These are phyloP conservation scores for Galaxias olidus DNA, from an alignment of 2,797 vertebrate genomes.

Conservation along the genomic window DNA sequence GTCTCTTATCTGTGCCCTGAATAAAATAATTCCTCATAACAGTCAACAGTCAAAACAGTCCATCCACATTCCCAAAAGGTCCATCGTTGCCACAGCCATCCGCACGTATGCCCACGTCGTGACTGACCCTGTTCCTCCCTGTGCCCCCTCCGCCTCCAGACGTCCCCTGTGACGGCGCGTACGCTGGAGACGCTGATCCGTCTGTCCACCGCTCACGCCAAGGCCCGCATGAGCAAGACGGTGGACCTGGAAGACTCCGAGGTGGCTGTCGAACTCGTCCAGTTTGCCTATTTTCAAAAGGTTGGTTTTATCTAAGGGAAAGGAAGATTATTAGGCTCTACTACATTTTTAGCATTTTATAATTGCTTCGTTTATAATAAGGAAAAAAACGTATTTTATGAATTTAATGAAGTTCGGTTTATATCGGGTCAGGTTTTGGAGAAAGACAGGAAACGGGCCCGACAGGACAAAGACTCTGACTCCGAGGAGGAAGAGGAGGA, in stretches of 20 bases:
- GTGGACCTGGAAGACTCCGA: slow-evolving; percentile 90
- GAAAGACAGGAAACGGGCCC: slow-evolving; percentile 90
- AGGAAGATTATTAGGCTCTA: neutral
- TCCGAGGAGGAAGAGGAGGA: slow-evolving; percentile 82
- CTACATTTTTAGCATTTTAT: neutral
- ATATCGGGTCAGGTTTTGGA: slow-evolving; percentile 81
- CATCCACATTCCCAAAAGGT: too few relatives aligned
- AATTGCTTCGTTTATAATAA: neutral
- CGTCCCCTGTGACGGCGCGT: slow-evolving; percentile 92
- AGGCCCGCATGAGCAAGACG: slow-evolving; percentile 92
- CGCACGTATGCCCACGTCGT: too few relatives aligned
- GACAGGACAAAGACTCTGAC: slow-evolving; percentile 72
- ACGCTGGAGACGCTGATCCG: slow-evolving; percentile 95
- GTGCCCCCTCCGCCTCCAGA: slow-evolving; percentile 69
- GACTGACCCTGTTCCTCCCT: neutral
- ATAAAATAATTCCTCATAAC: too few relatives aligned
- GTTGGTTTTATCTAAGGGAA: slow-evolving; percentile 57
- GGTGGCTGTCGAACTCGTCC: slow-evolving; percentile 92
- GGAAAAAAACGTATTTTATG: too few relatives aligned
- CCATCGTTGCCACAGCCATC: neutral
- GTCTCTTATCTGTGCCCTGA: too few relatives aligned
- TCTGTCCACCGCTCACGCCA: slow-evolving; percentile 92
- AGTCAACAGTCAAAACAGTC: too few relatives aligned
- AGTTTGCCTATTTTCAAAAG: slow-evolving; percentile 99
- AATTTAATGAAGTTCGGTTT: too few relatives aligned